Evolutionary conservation across 2,797 vertebrate genomes (phyloP).

Genomic region (Chlorospingus semifuscus): DNA sequence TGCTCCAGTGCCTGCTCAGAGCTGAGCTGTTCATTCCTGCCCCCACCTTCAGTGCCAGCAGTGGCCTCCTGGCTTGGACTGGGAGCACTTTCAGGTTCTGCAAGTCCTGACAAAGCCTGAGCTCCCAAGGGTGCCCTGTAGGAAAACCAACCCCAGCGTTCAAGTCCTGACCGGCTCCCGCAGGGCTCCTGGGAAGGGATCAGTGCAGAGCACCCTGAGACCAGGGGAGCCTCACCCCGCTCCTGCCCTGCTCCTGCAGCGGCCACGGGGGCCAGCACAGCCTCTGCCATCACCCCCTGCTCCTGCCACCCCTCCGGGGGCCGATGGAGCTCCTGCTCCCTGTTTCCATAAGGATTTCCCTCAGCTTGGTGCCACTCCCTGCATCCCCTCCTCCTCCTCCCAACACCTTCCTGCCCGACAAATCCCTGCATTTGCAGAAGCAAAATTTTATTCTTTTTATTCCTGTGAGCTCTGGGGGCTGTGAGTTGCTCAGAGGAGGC

Average conservation of each 20-base stretch:
- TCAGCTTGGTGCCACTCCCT: background rate
- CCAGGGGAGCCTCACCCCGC: background rate
- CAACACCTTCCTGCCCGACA: background rate
- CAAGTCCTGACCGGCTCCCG: background rate
- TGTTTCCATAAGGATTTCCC: accelerated
- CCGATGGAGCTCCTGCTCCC: accelerated
- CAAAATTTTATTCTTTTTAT: background rate
- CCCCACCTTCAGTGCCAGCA: background rate
- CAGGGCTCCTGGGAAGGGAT: background rate
- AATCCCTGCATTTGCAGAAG: background rate
- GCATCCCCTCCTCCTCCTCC: background rate
- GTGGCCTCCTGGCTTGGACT: background rate
- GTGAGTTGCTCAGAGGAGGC: background rate
- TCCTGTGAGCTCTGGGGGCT: background rate
- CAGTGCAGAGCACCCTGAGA: background rate
- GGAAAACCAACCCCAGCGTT: background rate
- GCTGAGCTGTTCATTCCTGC: background rate
- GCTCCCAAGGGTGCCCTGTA: background rate
- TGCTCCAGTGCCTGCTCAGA: accelerated
- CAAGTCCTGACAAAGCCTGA: background rate
- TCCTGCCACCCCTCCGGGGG: background rate
- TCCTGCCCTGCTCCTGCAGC: accelerated
- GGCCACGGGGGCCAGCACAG: background rate
- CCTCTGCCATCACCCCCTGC: background rate
- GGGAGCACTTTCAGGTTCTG: background rate